Evolutionary conservation across 2,113 vertebrate species (phyloP), one percentile per base, ranked within the genome.

Genomic region (Heliornis fulica): DNA sequence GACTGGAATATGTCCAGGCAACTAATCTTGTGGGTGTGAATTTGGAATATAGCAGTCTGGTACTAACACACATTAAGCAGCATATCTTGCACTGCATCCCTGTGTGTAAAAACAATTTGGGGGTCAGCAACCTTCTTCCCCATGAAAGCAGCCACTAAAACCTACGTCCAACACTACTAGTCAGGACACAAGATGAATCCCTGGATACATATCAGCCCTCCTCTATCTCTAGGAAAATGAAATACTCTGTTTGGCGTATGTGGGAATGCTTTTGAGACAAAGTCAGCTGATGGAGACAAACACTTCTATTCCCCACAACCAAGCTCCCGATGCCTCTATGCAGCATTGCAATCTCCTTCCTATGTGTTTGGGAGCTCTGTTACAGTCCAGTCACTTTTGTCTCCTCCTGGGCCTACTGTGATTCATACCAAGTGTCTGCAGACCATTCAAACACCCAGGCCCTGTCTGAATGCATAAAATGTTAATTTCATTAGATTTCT

Each of bases 401-500:
- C 9, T 75, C 64, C 92, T 91, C 59, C 91, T 69, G 7, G 43
- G 69, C 50, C 88, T 72, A 2, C 18, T 79, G 71, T 36, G 57
- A 82, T 68, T 83, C 89, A 90, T 66, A 74, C 45, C 64, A 95
- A 97, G 51, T 65, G 34, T 86, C 87, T 75, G 76, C 78, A 94
- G 90, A 83, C 89, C 92, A 75, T 83, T 93, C 78, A 53, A 85
- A 96, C 75, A 90, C 57, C 8, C 21, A 20, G 80, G 64, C 57
- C 72, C 90, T 97, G 84, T 89, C 95, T 97, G 96, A 95, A 95
- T 83, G 84, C 86, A 94, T 88, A 93, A 96, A 96, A 95, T 71
- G 65, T 91, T 97, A 98, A 98, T 97, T 97, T 97, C 96, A 97
- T 98, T 98, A 98, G 97, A 97, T 96, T 97, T 97, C 97, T 97